Evolutionary conservation across 2,113 vertebrate genomes (phyloP), one percentile per base, ranked within the genome.

Genomic region (Coturnix japonica): DNA sequence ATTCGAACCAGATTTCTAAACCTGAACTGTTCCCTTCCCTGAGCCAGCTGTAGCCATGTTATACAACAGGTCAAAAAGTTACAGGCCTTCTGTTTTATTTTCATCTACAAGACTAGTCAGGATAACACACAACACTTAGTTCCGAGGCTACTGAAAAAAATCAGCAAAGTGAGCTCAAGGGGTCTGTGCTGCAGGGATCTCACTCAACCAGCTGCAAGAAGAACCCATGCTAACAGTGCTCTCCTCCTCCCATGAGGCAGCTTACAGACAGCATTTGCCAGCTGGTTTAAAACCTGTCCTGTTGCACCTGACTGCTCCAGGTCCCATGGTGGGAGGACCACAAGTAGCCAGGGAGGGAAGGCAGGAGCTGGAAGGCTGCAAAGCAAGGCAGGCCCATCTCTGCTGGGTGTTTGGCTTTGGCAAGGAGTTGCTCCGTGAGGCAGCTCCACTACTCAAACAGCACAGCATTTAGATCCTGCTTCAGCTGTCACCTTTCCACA

Each of bases 241-340:
- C 80, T 86, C 46, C 39, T 80, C 69, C 37, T 59, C 41, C 72
- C 1, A 0, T 33, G 81, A 79, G 54, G 72, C 49, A 92, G 69
- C 41, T 31, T 59, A 41, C 4, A 1, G 6, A 53, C 43, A 53
- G 47, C 49, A 33, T 63, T 51, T 37, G 26, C 43, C 3, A 7
- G 49, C 78, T 20, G 41, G 19, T 85, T 90, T 64, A 81, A 91
- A 92, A 92, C 81, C 81, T 89, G 84, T 72, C 88, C 70, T 39
- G 57, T 61, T 77, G 65, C 83, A 78, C 37, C 25, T 43, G 70
- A 65, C 77, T 63, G 53, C 64, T 46, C 76, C 76, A 54, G 13
- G 41, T 61, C 13, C 33, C 67, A 56, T 2, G 2, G 16, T 46
- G 25, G 46, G 23, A 87, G 37, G n/a, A 61, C 39, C 33, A 3